A percentile compares a stretch with the other conserved stretches of the same genome.
phyloP scores from a whole-genome alignment of 2,888 invertebrate genomes.

The Phrixothrix hirtus region DNA sequence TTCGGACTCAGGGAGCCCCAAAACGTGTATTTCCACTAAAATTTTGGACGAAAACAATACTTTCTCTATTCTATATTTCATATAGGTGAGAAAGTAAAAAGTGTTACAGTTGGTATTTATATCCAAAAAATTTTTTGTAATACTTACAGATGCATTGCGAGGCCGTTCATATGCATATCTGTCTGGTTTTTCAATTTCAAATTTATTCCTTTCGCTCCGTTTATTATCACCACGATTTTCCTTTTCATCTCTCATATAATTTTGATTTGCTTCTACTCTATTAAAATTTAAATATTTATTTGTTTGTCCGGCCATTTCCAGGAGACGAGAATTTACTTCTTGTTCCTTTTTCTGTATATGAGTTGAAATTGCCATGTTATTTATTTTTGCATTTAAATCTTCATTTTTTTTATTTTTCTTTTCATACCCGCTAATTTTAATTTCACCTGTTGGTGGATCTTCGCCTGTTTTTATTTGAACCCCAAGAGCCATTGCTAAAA shows the following conservation, averaged over 20 bases:
- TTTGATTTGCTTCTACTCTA: constrained; percentile 35
- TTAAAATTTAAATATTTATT: constrained; percentile 57
- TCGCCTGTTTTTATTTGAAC: constrained; percentile 54
- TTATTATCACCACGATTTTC: constrained; percentile 36
- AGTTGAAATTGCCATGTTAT: neutral
- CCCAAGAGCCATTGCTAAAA: constrained; percentile 62
- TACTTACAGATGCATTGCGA: constrained; percentile 14
- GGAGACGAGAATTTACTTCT: constrained; percentile 31
- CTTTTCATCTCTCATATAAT: constrained; percentile 14
- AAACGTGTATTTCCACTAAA: no score
- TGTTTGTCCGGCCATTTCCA: constrained; percentile 43
- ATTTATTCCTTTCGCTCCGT: constrained; percentile 47
- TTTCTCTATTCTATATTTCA: no score
- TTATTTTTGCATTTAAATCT: constrained; percentile 4
- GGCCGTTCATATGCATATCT: constrained; percentile 39
- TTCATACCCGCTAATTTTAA: constrained; percentile 48
- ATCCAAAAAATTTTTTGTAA: no score
- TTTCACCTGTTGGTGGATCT: constrained; percentile 49
- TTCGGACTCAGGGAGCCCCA: no score
- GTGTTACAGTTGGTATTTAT: no score
- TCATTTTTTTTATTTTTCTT: constrained; percentile 41
- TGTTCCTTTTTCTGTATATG: constrained; percentile 7
- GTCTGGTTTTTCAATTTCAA: constrained; percentile 49
- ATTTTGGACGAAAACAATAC: no score
- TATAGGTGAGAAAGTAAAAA: no score